Conservation (phyloP, 2,113 vertebrate species). For the Harpagus bidentatus region DNA sequence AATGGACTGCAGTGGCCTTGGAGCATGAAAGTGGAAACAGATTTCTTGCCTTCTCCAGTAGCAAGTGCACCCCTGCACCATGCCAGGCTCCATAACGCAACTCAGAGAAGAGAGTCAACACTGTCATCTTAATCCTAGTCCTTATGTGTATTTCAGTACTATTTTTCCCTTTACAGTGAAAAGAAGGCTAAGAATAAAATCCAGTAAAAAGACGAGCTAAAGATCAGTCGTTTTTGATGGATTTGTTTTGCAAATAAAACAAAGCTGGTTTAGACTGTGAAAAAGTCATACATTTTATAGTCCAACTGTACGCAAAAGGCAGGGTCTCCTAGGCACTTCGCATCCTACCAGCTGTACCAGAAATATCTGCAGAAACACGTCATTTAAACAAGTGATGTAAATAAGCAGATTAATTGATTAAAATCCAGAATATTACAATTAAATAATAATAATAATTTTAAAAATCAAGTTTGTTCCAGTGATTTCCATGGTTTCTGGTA, state of each 20-base stretch:
- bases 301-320: background rate
- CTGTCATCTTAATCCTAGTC: background rate
- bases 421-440: background rate
- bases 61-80: background rate
- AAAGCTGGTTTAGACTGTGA: background rate
- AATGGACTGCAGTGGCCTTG: background rate
- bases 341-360: background rate
- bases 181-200: background rate
- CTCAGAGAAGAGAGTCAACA: background rate
- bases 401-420: background rate
- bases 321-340: background rate
- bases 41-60: background rate
- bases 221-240: background rate
- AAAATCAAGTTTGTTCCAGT: background rate
- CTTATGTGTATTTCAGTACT: background rate
- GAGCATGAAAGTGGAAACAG: accelerated
- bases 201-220: background rate
- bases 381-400: background rate
- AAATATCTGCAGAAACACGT: background rate
- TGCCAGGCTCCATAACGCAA: accelerated
- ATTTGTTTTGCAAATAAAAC: background rate
- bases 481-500: background rate
- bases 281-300: background rate
- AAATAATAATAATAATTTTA: background rate
- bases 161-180: background rate